Percentiles rank a stretch among this genome's conserved stretches.
Conservation (phyloP, 2,888 invertebrate genomes). For the Cryptus viduatorius region DNA sequence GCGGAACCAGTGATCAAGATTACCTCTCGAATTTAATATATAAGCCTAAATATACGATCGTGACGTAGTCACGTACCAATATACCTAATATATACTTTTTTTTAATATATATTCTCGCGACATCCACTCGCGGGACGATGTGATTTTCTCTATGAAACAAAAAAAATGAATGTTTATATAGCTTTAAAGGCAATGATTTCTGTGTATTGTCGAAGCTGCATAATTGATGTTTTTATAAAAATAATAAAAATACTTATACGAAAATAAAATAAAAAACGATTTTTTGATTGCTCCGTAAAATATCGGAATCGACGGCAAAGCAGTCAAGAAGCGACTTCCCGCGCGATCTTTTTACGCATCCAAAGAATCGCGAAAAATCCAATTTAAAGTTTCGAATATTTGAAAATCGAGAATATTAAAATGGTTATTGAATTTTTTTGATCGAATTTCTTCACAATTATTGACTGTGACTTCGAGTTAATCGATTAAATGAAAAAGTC, state of each 20-base stretch:
- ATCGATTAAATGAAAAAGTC: not conserved
- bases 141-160: not conserved
- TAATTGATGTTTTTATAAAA: constrained; percentile 34
- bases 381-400: not conserved
- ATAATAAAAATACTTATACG: constrained; percentile 1
- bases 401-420: not conserved
- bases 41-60: not conserved
- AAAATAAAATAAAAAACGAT: not conserved
- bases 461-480: not conserved
- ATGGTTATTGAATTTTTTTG: not conserved
- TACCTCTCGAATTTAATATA: not conserved
- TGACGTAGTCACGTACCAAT: constrained; percentile 29
- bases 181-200: not conserved
- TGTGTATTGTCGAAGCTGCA: constrained; percentile 17
- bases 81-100: constrained; percentile 13
- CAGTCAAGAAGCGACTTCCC: constrained; percentile 4
- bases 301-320: not conserved
- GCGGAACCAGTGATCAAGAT: constrained; percentile 31
- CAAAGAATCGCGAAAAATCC: not conserved
- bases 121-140: constrained; percentile 36
- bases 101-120: constrained; percentile 19
- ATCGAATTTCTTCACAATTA: not conserved
- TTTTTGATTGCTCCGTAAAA: not conserved
- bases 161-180: not conserved
- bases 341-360: not conserved